Evolutionary conservation across 2,797 vertebrate species (phyloP), one percentile per base, ranked within the genome.

Genomic region (Cygnus olor): DNA sequence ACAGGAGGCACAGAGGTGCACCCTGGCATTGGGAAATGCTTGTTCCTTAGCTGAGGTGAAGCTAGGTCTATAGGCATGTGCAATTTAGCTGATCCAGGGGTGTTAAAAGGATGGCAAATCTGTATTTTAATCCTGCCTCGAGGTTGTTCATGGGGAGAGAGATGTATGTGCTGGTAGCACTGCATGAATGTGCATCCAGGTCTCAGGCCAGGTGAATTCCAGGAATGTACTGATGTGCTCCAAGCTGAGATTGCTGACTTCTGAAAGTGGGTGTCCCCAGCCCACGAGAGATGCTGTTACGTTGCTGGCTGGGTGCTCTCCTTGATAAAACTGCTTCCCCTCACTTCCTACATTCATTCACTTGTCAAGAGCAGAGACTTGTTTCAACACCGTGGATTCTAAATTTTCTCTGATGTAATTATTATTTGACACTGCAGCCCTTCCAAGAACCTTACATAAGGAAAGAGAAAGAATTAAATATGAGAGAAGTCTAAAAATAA

Each of bases 341-440:
- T 77, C 85, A 56, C 94, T 95, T 92, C 90, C 88, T 85, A 92
- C 83, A 15, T 85, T 86, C 83, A 76, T 96, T 92, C 73, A 25
- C 87, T 93, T 91, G 89, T 74, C 93, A 94, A 78, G 80, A 92
- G 78, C 87, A 96, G 91, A 93, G 71, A 77, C 82, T 93, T 53
- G 6, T 95, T 97, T 97, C 86, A 94, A 89, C 83, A 61, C 58
- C 68, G 73, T 87, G 77, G 87, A 68, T 93, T 95, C 87, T 95
- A 96, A 93, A 94, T 96, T 96, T 95, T 92, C 89, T 95, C 86
- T 96, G 93, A 93, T 96, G 87, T 91, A 97, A 95, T 97, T 97
- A 95, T 88, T 95, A 89, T 94, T 97, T 96, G 95, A 97, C 93
- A 93, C 93, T 81, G 51, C 90, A 96, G 90, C 83, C 90, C 83